Conservation (phyloP, 2,113 vertebrate genomes). For the Hippocampus mohnikei region DNA sequence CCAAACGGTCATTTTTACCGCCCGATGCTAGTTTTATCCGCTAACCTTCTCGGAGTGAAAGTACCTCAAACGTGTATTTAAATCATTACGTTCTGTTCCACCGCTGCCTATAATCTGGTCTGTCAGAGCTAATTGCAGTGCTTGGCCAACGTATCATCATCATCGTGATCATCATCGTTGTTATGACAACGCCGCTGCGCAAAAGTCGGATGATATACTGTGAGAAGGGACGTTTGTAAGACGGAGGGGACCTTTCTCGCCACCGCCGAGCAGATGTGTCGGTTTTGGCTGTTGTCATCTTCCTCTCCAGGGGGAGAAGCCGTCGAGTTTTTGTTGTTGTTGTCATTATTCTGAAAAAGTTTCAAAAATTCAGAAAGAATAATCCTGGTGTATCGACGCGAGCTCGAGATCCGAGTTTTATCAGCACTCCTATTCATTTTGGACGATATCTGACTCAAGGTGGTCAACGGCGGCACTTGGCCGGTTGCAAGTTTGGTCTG, state of each 20-base stretch:
- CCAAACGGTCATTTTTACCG: not conserved
- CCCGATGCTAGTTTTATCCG: too few species aligned
- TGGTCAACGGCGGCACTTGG: not conserved
- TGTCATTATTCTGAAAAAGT: slow-evolving; percentile 2
- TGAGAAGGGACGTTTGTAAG: slow-evolving; percentile 60
- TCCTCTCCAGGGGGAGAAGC: not conserved
- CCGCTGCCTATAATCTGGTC: slow-evolving; percentile 62
- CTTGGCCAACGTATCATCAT: slow-evolving; percentile 48
- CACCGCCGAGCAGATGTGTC: slow-evolving; percentile 35
- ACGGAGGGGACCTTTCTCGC: slow-evolving; percentile 39
- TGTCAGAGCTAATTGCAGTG: slow-evolving; percentile 59
- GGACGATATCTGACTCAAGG: too few species aligned
- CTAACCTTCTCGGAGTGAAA: too few species aligned
- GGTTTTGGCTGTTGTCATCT: slow-evolving; percentile 35
- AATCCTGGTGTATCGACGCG: too few species aligned
- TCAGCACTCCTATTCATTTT: too few species aligned
- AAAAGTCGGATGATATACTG: slow-evolving; percentile 60
- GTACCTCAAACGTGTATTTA: not conserved
- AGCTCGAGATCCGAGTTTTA: too few species aligned
- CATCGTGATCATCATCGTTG: slow-evolving; percentile 9
- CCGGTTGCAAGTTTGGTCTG: not conserved
- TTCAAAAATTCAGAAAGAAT: too few species aligned
- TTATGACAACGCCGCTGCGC: slow-evolving; percentile 36
- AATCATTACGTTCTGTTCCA: not conserved
- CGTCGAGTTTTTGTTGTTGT: slow-evolving; percentile 13